Conservation (phyloP, 2,113 vertebrate genomes). For the Oncorhynchus clarkii region DNA sequence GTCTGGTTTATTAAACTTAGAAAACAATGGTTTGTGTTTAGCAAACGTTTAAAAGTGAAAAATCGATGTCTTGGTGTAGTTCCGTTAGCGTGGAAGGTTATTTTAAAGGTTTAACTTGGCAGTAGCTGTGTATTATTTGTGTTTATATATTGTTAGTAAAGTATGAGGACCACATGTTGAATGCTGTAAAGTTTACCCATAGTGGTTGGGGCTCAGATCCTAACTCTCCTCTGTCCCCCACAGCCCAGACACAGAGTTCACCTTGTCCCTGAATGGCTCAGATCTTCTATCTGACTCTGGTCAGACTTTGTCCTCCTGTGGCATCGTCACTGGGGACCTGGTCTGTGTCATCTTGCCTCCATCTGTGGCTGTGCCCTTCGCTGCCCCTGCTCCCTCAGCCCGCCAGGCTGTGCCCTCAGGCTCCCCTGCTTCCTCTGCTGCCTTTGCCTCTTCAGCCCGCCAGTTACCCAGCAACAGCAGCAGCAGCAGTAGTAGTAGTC, state of each 20-base stretch:
- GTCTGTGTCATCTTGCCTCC: conserved; percentile 83
- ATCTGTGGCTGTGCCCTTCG: conserved; percentile 50
- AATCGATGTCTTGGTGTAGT: not conserved
- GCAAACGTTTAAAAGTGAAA: no score
- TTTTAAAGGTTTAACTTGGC: no score
- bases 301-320: conserved; percentile 83
- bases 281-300: conserved; percentile 81
- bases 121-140: not conserved
- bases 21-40: no score
- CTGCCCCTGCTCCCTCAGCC: not conserved
- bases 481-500: not conserved
- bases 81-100: not conserved
- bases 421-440: conserved; percentile 25
- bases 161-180: no score
- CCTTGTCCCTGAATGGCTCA: no score
- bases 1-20: no score
- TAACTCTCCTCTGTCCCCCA: conserved; percentile 7
- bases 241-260: no score
- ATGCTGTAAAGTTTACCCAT: not conserved
- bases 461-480: not conserved
- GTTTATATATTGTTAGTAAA: no score
- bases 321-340: conserved; percentile 91
- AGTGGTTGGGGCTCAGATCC: no score
- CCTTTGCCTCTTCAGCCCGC: not conserved
- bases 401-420: conserved; percentile 33